These are phyloP conservation scores for Tokudaia muenninki DNA, from an alignment of 2,797 vertebrate genomes.

Conservation along the genomic window DNA sequence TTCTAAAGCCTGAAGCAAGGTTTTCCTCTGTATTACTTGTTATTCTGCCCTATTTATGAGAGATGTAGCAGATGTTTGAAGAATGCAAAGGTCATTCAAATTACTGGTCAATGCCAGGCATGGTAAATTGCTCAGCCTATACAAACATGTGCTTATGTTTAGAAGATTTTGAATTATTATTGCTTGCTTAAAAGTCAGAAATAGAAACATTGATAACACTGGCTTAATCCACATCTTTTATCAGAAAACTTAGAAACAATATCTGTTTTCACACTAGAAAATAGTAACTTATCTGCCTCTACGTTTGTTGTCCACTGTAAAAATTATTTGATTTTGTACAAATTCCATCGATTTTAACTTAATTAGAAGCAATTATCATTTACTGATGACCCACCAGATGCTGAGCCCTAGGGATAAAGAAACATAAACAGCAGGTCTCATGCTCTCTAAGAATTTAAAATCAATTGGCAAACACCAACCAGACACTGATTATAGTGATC, in stretches of 20 bases:
- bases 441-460: constrained; percentile 39
- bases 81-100: constrained; percentile 65
- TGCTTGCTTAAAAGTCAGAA: constrained; percentile 56
- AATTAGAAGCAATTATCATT: constrained; percentile 59
- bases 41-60: constrained; percentile 66
- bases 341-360: constrained; percentile 48
- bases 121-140: constrained; percentile 71
- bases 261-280: constrained; percentile 20
- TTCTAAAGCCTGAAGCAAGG: constrained; percentile 71
- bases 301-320: constrained; percentile 20
- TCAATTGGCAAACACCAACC: not conserved
- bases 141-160: constrained; percentile 26
- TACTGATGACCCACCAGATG: constrained; percentile 25
- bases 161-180: constrained; percentile 66
- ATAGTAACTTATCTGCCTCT: not conserved
- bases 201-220: not conserved
- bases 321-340: constrained; percentile 4
- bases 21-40: constrained; percentile 73
- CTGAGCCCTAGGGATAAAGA: not conserved
- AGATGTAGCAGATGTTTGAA: constrained; percentile 78
- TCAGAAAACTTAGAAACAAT: constrained; percentile 44
- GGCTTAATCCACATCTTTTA: constrained; percentile 45
- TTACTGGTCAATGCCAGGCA: constrained; percentile 63
- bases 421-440: not conserved
- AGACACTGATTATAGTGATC: not conserved